Percentiles rank a stretch among this genome's conserved stretches.
These are phyloP conservation scores for Blastobasis lacticolella DNA, from an alignment of 2,888 invertebrate genomes.

Conservation along the genomic window DNA sequence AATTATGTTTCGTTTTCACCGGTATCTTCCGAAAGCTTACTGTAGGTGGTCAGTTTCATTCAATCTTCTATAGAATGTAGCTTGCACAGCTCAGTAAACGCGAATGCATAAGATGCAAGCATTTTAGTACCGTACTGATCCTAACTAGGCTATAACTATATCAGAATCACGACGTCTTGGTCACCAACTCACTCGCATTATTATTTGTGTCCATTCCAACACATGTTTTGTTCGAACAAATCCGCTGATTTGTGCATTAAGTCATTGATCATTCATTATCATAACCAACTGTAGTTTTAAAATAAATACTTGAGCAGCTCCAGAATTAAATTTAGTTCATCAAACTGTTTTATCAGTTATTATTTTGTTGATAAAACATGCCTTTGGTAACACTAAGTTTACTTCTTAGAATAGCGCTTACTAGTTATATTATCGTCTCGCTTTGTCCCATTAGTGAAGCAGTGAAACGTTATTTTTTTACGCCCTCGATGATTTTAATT, in stretches of 20 bases:
- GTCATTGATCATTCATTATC: slow-evolving; percentile 23
- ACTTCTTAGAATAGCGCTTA: neutral
- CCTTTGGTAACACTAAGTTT: neutral
- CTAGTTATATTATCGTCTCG: slow-evolving; percentile 31
- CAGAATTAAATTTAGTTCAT: neutral
- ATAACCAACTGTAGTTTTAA: slow-evolving; percentile 44
- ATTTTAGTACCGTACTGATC: no score
- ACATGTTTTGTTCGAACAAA: slow-evolving; percentile 42
- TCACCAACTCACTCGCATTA: slow-evolving; percentile 11
- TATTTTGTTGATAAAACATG: neutral
- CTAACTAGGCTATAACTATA: no score
- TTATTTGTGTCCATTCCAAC: slow-evolving; percentile 49
- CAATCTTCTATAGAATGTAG: neutral
- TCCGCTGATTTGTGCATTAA: slow-evolving; percentile 38
- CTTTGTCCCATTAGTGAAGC: slow-evolving; percentile 49
- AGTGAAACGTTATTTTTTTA: slow-evolving; percentile 51
- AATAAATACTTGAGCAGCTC: slow-evolving; percentile 4
- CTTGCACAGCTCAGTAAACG: neutral
- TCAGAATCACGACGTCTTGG: no score
- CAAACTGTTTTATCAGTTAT: neutral
- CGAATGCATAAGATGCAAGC: no score
- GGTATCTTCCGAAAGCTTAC: neutral
- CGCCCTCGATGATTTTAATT: slow-evolving; percentile 40
- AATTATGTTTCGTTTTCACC: slow-evolving; percentile 44
- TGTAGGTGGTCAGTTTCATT: neutral